phyloP scores from a whole-genome alignment of 2,797 vertebrate species.

The Hipposideros larvatus region DNA sequence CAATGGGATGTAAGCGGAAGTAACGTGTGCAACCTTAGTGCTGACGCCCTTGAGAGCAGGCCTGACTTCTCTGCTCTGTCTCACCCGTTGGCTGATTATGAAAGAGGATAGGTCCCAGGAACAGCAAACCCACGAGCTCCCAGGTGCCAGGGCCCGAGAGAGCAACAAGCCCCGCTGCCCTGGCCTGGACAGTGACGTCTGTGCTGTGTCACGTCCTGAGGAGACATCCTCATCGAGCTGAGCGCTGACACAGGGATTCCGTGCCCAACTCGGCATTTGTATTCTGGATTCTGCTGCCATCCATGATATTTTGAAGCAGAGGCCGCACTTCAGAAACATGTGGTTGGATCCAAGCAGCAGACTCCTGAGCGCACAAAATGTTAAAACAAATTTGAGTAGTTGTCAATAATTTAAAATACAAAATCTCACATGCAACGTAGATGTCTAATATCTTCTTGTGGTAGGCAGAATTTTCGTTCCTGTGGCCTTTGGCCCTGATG shows the following conservation, averaged over 20 bases:
- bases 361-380: neutral
- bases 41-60: accelerated
- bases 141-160: neutral
- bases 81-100: neutral
- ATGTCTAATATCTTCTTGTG: neutral
- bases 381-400: neutral
- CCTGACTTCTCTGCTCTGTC: neutral
- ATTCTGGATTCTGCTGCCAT: too few relatives aligned
- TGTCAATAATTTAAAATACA: neutral
- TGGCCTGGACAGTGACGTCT: too few relatives aligned
- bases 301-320: neutral
- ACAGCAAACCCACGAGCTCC: accelerated
- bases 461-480: neutral
- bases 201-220: too few relatives aligned
- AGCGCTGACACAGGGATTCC: accelerated
- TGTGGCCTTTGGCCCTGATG: neutral
- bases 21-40: neutral
- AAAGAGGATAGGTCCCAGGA: too few relatives aligned
- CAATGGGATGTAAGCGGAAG: accelerated
- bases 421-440: neutral
- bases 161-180: too few relatives aligned
- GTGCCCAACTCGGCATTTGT: accelerated
- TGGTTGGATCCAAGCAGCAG: neutral
- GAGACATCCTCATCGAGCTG: neutral
- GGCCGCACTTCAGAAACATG: neutral